A percentile compares a stretch with the other conserved stretches of the same genome.
These are phyloP conservation scores for Pseudopodoces humilis DNA, from an alignment of 2,113 vertebrate genomes.

Conservation along the genomic window DNA sequence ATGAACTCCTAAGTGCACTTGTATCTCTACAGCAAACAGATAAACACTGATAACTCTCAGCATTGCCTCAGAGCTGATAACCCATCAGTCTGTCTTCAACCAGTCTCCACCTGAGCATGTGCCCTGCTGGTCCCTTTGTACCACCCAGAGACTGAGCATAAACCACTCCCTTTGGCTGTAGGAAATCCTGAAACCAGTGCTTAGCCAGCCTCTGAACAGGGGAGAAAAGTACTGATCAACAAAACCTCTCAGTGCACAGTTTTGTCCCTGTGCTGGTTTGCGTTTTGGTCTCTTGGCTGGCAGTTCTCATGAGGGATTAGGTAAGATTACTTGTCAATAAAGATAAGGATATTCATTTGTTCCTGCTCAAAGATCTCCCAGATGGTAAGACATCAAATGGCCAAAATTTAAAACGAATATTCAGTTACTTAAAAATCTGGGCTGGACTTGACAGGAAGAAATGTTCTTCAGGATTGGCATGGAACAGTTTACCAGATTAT, in stretches of 20 bases:
- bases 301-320: not conserved
- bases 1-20: not conserved
- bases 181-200: not conserved
- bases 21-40: not conserved
- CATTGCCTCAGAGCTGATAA: not conserved
- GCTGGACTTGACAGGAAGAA: not conserved
- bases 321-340: not conserved
- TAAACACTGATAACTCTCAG: not conserved
- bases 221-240: not conserved
- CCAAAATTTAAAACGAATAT: not conserved
- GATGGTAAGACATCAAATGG: not conserved
- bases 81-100: not conserved
- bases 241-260: not conserved
- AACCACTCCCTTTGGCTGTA: not conserved
- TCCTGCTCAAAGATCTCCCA: not conserved
- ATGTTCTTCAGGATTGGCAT: not conserved
- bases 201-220: not conserved
- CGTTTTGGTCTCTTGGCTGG: not conserved
- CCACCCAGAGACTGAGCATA: not conserved
- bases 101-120: not conserved
- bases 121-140: not conserved
- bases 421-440: not conserved
- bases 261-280: not conserved
- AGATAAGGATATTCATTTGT: not conserved
- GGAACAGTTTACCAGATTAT: not conserved